These are phyloP conservation scores for Tachina grossa DNA, from an alignment of 2,888 invertebrate species.

Conservation along the genomic window DNA sequence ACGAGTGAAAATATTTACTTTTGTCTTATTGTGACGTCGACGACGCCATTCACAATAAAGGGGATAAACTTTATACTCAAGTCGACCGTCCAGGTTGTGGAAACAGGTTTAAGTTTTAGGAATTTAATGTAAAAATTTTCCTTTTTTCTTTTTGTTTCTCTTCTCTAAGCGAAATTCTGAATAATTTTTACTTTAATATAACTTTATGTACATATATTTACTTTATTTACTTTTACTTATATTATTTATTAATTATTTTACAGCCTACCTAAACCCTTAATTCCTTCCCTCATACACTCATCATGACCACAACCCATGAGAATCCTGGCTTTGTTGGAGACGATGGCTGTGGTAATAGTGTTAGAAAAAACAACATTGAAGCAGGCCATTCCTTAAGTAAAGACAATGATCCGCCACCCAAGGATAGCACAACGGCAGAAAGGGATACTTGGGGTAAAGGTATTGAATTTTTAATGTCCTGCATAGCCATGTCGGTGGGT, in stretches of 20 bases:
- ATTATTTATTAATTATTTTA: not conserved
- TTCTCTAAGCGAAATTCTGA: no score
- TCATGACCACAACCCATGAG: slow-evolving; percentile 74
- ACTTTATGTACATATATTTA: not conserved
- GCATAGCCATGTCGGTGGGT: slow-evolving; percentile 86
- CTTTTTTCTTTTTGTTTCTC: no score
- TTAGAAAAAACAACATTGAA: slow-evolving; percentile 70
- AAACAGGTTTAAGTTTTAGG: no score
- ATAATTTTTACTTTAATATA: not conserved
- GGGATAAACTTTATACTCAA: no score
- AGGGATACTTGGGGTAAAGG: slow-evolving; percentile 82
- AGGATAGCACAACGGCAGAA: slow-evolving; percentile 70
- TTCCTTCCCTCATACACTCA: not conserved
- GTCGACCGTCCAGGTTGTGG: no score
- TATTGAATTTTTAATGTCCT: slow-evolving; percentile 82
- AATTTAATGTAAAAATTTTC: no score
- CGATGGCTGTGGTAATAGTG: slow-evolving; percentile 74
- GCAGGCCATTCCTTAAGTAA: slow-evolving; percentile 1
- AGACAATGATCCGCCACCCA: slow-evolving; percentile 53
- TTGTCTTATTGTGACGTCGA: no score
- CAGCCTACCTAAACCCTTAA: not conserved
- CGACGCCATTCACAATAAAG: no score
- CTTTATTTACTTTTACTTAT: not conserved
- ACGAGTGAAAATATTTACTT: no score
- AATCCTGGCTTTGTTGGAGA: slow-evolving; percentile 81